Evolutionary conservation across 2,888 invertebrate species (phyloP), one percentile per base, ranked within the genome.

Genomic region (Campaea margaritaria): DNA sequence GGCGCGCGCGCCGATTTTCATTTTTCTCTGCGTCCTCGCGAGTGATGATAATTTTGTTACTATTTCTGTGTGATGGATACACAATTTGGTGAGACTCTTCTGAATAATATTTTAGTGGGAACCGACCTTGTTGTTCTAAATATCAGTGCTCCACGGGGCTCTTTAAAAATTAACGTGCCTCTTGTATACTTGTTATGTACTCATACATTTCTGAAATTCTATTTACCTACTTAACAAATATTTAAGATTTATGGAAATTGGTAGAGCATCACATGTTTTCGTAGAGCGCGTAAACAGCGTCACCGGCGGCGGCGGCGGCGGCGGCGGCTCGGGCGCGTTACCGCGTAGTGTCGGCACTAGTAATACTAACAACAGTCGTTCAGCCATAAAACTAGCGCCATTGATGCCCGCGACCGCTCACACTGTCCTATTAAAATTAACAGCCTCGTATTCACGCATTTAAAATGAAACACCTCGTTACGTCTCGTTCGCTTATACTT

Each of bases 1-100:
- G 71, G 75, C 73, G 73, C 74, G 68, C 70, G 73, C 71, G 76
- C 72, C 67, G 70, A 67, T 21, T 21, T 5, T 3, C 21, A 21
- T 3, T 21, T 21, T 69, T 12, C 12, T 14, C 13, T 8, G 27
- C n/a, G 39, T 38, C 36, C 39, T 39, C 31, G 47, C 34, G 51
- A 56, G 55, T 61, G 47, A 56, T 52, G 52, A 21, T 38, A 42
- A 27, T 16, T 21, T 36, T 44, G 16, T 41, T 8, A 31, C 21
- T 13, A 21, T n/a, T 28, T 21, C 15, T 46, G 41, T 51, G 50
- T 52, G 10, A 62, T 62, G 62, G 57, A 57, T 38, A 28, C 49
- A 31, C 39, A 42, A 42, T 38, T 21, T 41, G 62, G 62, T 62
- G 36, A 57, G 62, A 46, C n/a, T 38, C 7, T 28, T 47, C 12